Conservation (phyloP, 1,140 invertebrate genomes). For the Contarinia nasturtii region DNA sequence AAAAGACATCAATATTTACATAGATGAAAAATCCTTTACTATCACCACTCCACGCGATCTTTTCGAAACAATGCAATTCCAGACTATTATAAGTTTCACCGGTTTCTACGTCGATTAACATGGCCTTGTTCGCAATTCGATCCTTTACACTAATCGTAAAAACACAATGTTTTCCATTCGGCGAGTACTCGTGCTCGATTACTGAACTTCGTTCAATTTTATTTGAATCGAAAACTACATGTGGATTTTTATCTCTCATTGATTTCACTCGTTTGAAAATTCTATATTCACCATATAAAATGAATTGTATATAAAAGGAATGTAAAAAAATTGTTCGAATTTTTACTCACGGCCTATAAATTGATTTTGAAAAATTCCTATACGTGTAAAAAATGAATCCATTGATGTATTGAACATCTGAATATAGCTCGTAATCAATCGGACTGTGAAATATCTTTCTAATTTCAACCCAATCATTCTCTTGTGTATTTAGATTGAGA, state of each 20-base stretch:
- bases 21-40: neutral
- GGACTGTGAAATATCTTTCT: neutral
- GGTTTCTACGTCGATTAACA: neutral
- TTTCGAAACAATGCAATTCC: neutral
- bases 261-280: neutral
- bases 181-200: neutral
- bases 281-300: neutral
- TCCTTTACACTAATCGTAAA: neutral
- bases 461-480: neutral
- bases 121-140: neutral
- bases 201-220: neutral
- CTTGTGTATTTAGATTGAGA: neutral
- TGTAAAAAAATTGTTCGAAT: neutral
- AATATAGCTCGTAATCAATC: neutral
- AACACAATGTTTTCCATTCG: neutral
- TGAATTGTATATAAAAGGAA: neutral
- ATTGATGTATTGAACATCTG: neutral
- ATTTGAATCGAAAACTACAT: neutral
- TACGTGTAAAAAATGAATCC: neutral
- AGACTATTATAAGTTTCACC: neutral
- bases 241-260: neutral
- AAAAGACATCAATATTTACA: neutral
- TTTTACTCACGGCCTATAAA: neutral
- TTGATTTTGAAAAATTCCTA: neutral
- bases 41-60: neutral